A percentile compares a stretch with the other conserved stretches of the same genome.
Evolutionary conservation across 2,888 invertebrate species (phyloP).

Genomic region (Achlya flavicornis): DNA sequence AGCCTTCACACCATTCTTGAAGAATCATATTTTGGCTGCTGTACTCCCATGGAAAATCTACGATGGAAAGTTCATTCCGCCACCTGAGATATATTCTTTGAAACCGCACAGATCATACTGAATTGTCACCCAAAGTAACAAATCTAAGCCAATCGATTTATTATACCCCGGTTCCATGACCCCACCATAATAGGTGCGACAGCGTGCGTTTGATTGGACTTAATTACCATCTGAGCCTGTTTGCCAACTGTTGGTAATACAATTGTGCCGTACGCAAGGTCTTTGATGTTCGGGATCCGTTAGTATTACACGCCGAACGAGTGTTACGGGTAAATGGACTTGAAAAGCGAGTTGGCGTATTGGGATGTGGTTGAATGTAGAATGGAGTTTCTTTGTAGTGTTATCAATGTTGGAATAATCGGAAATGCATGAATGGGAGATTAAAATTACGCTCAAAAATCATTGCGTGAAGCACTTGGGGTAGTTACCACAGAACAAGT

Average conservation of each 20-base stretch:
- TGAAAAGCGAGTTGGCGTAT: conserved; percentile 9
- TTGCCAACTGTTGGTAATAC: conserved; percentile 52
- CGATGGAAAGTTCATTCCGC: too few relatives aligned
- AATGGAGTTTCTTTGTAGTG: conserved; percentile 22
- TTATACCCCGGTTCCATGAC: conserved; percentile 20
- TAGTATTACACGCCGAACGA: conserved; percentile 29
- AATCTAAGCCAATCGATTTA: conserved; percentile 19
- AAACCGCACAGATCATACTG: not conserved
- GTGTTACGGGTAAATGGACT: conserved; percentile 31
- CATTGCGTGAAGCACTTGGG: too few relatives aligned
- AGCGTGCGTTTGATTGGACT: conserved; percentile 83
- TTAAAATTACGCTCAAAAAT: too few relatives aligned
- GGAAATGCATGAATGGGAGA: not conserved
- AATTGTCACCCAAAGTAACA: not conserved
- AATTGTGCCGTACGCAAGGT: conserved; percentile 33
- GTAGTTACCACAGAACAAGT: too few relatives aligned
- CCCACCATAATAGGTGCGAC: conserved; percentile 72
- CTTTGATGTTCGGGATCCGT: conserved; percentile 42
- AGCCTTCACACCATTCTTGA: too few relatives aligned
- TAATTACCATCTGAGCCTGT: conserved; percentile 82
- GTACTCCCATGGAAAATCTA: too few relatives aligned
- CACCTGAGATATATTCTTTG: too few relatives aligned
- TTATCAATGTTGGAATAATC: not conserved
- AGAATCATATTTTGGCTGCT: too few relatives aligned
- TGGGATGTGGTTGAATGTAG: conserved; percentile 6